Evolutionary conservation across 2,888 invertebrate genomes (phyloP).

Genomic region (Eilema sororculum): DNA sequence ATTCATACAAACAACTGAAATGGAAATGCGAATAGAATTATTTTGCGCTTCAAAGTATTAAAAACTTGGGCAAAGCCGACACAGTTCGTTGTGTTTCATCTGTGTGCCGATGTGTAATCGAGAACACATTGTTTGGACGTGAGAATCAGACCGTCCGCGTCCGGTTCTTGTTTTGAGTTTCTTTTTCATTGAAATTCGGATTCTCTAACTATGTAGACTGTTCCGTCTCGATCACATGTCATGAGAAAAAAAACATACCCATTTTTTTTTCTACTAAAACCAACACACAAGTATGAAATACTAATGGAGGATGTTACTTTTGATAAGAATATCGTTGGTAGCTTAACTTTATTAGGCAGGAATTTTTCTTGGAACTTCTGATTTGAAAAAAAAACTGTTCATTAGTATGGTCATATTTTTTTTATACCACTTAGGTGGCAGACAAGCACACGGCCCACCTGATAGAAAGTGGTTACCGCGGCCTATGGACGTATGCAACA

Average conservation of each 20-base stretch:
- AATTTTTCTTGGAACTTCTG: no score
- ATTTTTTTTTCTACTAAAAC: not conserved
- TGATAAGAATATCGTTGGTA: not conserved
- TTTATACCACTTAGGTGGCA: no score
- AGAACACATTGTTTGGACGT: slow-evolving; percentile 53
- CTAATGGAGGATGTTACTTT: not conserved
- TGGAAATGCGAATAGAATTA: slow-evolving; percentile 52
- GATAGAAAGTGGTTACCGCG: no score
- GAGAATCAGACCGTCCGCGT: slow-evolving; percentile 54
- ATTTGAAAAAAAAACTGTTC: no score
- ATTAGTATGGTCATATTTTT: no score
- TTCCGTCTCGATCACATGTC: not conserved
- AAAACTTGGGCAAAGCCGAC: slow-evolving; percentile 56
- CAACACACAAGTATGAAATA: not conserved
- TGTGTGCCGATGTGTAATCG: slow-evolving; percentile 47
- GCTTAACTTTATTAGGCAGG: no score
- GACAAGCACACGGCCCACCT: no score
- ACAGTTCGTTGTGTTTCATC: slow-evolving; percentile 56
- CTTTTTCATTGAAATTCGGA: slow-evolving; percentile 47
- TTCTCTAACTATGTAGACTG: slow-evolving; percentile 1
- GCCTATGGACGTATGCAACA: no score
- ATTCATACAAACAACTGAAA: slow-evolving; percentile 52
- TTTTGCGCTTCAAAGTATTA: slow-evolving; percentile 45
- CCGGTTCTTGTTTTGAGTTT: slow-evolving; percentile 54
- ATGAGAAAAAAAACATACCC: not conserved